Evolutionary conservation across 2,888 invertebrate genomes (phyloP).

Genomic region (Aphodius granarius): DNA sequence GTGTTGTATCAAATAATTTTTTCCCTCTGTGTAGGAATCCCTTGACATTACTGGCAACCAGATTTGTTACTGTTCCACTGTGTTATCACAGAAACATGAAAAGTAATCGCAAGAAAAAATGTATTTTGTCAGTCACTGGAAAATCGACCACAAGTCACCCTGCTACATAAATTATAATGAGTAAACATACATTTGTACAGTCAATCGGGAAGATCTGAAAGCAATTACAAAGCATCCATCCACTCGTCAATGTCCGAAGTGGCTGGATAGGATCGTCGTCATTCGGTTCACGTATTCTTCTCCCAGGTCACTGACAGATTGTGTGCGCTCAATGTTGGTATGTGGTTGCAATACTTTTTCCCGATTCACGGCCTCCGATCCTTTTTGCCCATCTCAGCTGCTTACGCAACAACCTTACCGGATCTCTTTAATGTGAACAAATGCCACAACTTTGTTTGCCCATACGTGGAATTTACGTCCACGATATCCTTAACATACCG

Average conservation of each 20-base stretch:
- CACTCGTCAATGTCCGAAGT: neutral
- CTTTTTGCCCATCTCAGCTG: slow-evolving; percentile 8
- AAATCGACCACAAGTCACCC: neutral
- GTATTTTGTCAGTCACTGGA: too few species aligned
- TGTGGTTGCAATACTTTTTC: slow-evolving; percentile 35
- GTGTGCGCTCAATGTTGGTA: slow-evolving; percentile 44
- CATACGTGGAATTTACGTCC: slow-evolving; percentile 14
- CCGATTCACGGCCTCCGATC: neutral
- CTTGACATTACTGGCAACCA: neutral
- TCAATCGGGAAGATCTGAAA: neutral
- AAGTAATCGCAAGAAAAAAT: neutral
- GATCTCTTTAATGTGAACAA: slow-evolving; percentile 22
- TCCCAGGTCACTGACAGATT: slow-evolving; percentile 48
- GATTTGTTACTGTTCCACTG: neutral
- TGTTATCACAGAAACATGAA: neutral
- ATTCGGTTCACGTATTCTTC: slow-evolving; percentile 45
- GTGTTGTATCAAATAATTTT: too few species aligned
- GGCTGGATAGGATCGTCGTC: neutral
- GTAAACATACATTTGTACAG: neutral
- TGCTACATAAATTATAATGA: neutral
- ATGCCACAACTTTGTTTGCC: slow-evolving; percentile 16
- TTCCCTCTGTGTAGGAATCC: too few species aligned
- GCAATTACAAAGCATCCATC: neutral
- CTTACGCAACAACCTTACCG: slow-evolving; percentile 13
- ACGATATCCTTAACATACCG: neutral